Conservation (phyloP, 2,797 vertebrate species). For the Tragelaphus eurycerus region DNA sequence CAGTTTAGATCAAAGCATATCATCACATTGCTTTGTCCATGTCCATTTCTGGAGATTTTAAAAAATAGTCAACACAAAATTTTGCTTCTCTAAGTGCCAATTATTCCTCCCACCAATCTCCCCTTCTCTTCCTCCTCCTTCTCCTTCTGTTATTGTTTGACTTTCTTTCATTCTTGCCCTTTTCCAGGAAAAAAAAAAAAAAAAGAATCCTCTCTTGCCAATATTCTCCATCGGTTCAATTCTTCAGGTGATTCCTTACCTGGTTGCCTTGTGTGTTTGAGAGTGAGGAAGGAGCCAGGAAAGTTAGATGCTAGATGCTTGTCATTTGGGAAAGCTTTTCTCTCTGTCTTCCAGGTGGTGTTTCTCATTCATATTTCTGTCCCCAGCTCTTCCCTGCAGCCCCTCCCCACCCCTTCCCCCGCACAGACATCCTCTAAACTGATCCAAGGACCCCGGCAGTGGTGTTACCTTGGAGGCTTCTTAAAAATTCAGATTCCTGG, state of each 20-base stretch:
- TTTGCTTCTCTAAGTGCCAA: neutral
- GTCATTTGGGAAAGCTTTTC: too few species aligned
- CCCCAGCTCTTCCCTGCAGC: too few species aligned
- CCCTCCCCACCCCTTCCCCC: too few species aligned
- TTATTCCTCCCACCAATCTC: neutral
- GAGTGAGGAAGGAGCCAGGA: neutral
- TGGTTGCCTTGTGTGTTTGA: neutral
- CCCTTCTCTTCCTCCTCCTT: neutral
- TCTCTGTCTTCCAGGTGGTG: too few species aligned
- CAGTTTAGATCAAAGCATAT: neutral
- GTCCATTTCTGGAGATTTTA: neutral
- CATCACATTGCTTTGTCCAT: neutral
- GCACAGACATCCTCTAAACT: neutral
- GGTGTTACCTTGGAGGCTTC: neutral
- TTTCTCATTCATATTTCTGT: neutral
- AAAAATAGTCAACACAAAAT: neutral
- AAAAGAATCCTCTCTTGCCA: neutral
- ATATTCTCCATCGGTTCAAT: accelerated
- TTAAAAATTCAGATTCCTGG: neutral
- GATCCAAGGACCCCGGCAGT: accelerated
- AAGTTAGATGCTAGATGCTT: neutral
- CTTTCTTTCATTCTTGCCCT: neutral
- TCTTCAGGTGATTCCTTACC: neutral
- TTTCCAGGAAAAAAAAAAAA: neutral
- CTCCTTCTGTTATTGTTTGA: neutral